phyloP scores from a whole-genome alignment of 2,113 vertebrate species.

The Mystacornis crossleyi region DNA sequence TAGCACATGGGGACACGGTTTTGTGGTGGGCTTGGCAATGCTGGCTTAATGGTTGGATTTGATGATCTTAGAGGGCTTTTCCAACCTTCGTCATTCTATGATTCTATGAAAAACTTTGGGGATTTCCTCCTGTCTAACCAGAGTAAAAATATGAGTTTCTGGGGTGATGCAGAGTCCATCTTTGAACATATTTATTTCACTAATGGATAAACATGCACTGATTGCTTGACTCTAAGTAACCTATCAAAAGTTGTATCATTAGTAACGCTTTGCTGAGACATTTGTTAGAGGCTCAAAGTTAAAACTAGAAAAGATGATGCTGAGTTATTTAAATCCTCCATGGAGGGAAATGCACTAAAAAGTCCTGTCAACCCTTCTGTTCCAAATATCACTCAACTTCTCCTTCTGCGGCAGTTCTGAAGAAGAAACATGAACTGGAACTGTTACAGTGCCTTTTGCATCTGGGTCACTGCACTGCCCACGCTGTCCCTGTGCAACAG shows the following conservation, averaged over 20 bases:
- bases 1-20: background rate
- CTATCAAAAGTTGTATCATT: background rate
- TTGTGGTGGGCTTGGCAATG: background rate
- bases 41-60: background rate
- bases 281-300: background rate
- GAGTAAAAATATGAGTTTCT: background rate
- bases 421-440: background rate
- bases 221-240: background rate
- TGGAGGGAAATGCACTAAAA: background rate
- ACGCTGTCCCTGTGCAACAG: rapidly evolving
- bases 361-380: background rate
- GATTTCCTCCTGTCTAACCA: background rate
- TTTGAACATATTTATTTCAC: background rate
- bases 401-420: background rate
- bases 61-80: background rate
- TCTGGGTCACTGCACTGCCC: background rate
- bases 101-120: background rate
- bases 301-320: background rate
- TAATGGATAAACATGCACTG: background rate
- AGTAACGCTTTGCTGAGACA: background rate
- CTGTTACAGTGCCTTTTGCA: background rate
- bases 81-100: background rate
- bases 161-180: background rate
- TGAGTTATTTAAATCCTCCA: background rate
- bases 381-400: background rate